Evolutionary conservation across 2,888 invertebrate species (phyloP).

Genomic region (Lamproptera curius): DNA sequence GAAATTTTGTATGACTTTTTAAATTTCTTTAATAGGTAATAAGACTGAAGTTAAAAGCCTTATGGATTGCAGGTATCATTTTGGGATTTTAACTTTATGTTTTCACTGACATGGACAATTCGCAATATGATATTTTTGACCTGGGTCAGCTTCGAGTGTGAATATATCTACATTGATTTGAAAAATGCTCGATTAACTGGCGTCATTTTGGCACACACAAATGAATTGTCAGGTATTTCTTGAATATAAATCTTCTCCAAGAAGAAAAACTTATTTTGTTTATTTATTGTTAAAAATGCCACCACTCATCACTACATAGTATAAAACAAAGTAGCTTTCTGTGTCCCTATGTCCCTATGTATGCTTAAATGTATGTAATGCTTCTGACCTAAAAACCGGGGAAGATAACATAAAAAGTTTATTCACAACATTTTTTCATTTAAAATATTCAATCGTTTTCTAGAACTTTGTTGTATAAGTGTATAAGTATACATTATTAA

Average conservation of each 20-base stretch:
- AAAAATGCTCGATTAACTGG: not conserved
- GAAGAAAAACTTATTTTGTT: too few relatives aligned
- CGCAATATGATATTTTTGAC: not conserved
- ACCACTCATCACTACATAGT: not conserved
- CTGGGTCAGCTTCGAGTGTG: not conserved
- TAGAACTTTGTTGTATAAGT: too few relatives aligned
- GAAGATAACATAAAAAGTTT: not conserved
- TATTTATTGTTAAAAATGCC: too few relatives aligned
- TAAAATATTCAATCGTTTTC: too few relatives aligned
- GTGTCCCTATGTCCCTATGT: too few relatives aligned
- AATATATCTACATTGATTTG: not conserved
- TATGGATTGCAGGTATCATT: conserved; percentile 1
- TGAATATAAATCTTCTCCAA: too few relatives aligned
- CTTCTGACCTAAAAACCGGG: too few relatives aligned
- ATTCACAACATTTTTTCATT: not conserved
- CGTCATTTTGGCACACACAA: not conserved
- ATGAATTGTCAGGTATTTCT: conserved; percentile 1
- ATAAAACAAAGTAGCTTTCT: too few relatives aligned
- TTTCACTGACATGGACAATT: not conserved
- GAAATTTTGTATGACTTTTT: too few relatives aligned
- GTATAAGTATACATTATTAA: too few relatives aligned
- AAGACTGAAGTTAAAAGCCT: too few relatives aligned
- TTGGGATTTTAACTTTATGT: conserved; percentile 1
- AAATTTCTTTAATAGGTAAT: too few relatives aligned
- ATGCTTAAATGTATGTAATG: not conserved